Evolutionary conservation across 2,113 vertebrate genomes (phyloP).

Genomic region (Cephalopholis sonnerati): DNA sequence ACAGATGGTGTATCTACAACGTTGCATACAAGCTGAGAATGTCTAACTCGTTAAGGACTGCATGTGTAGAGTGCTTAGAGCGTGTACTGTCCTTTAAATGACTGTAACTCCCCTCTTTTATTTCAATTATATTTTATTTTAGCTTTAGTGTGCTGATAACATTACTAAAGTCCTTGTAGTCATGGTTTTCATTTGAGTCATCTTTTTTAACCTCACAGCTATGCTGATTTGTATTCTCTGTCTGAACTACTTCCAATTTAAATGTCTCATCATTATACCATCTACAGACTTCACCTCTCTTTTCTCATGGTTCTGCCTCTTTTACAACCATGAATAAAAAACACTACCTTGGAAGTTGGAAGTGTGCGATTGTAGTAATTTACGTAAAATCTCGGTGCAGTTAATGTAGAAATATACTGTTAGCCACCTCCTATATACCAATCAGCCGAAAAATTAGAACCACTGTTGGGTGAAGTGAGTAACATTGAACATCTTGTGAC

Average conservation of each 20-base stretch:
- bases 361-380: constrained; percentile 40
- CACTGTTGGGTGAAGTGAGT: too few relatives aligned
- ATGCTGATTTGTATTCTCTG: constrained; percentile 85
- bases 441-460: too few relatives aligned
- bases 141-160: constrained; percentile 71
- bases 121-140: constrained; percentile 33
- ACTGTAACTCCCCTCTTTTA: constrained; percentile 65
- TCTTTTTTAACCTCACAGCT: constrained; percentile 68
- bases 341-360: constrained; percentile 80
- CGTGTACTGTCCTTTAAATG: constrained; percentile 76
- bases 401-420: neutral
- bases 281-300: constrained; percentile 69
- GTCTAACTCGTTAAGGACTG: constrained; percentile 74
- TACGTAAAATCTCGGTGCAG: neutral
- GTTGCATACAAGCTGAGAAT: constrained; percentile 29
- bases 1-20: neutral
- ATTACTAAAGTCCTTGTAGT: constrained; percentile 62
- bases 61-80: constrained; percentile 80
- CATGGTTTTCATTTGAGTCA: constrained; percentile 63
- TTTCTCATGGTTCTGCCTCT: constrained; percentile 86
- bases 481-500: too few relatives aligned
- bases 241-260: constrained; percentile 83
- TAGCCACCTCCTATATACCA: neutral
- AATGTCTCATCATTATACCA: constrained; percentile 83
- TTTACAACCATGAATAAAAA: constrained; percentile 91